Evolutionary conservation across 2,888 invertebrate species (phyloP), one percentile per base, ranked within the genome.

Genomic region (Tinea semifulvella): DNA sequence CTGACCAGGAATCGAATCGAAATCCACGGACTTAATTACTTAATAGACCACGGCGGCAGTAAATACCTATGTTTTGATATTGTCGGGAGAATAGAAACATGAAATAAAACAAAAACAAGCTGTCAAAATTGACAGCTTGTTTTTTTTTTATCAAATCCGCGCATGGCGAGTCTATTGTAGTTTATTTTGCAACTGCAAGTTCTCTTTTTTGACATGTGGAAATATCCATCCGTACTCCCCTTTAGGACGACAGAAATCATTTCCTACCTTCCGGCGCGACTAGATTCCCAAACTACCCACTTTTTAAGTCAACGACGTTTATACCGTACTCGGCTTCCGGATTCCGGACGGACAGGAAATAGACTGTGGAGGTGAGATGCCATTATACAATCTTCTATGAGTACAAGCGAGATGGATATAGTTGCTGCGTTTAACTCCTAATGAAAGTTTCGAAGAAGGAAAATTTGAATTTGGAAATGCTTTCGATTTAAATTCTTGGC

Each of bases 201-300:
- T n/a, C n/a, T n/a, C n/a, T n/a, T n/a, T n/a, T n/a, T n/a, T n/a
- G n/a, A n/a, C n/a, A 26, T 26, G 26, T 2, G n/a, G 11, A 26
- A 45, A 48, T 55, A 61, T 62, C 56, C 57, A 56, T 58, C 56
- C 48, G 42, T 16, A 48, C 51, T 49, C 56, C 54, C 52, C 47
- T 38, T 46, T 45, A 51, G 53, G 61, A 52, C 61, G 73, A 73
- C 74, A 71, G 74, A 69, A 69, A 73, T 73, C 68, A 80, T 80
- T 79, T 80, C 79, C 77, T 65, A 50, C 51, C 61, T 60, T 65
- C 66, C 74, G 60, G 58, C 53, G n/a, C n/a, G 60, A 60, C 55
- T 57, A 65, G 71, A 71, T 68, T 65, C 66, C 65, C 68, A 65
- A 65, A 68, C 68, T 72, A 71, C 69, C 73, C 72, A 68, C 72